A percentile compares a stretch with the other conserved stretches of the same genome.
These are phyloP conservation scores for Metopia argyrocephala DNA, from an alignment of 2,888 invertebrate species.

Conservation along the genomic window DNA sequence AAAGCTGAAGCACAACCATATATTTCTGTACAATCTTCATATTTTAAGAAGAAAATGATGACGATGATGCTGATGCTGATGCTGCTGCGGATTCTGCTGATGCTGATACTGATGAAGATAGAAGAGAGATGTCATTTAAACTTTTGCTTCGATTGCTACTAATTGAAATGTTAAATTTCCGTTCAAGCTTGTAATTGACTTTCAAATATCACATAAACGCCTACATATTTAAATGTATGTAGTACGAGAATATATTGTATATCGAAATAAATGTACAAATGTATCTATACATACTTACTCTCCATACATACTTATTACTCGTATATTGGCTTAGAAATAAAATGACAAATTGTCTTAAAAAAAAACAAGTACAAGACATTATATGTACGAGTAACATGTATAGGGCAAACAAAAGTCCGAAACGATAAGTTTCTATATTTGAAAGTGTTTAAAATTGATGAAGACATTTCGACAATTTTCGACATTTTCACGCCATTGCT, in stretches of 20 bases:
- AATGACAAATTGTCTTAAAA: conserved; percentile 61
- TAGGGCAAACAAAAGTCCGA: not conserved
- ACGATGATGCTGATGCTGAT: not conserved
- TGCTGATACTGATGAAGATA: conserved; percentile 28
- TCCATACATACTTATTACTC: not conserved
- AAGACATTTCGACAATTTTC: conserved; percentile 70
- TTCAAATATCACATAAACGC: conserved; percentile 66
- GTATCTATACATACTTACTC: not conserved
- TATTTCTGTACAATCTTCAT: too few species aligned
- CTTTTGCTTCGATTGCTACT: conserved; percentile 64
- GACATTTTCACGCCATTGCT: conserved; percentile 63
- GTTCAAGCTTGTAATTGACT: conserved; percentile 78
- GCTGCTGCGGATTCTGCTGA: not conserved
- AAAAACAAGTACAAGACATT: not conserved
- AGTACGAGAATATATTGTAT: too few species aligned
- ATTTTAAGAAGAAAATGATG: not conserved
- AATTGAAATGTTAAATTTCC: conserved; percentile 78
- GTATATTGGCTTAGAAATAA: not conserved
- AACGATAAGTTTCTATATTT: not conserved
- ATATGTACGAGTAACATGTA: not conserved
- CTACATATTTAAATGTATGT: conserved; percentile 62
- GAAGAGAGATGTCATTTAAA: conserved; percentile 56
- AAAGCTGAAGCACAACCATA: conserved; percentile 3
- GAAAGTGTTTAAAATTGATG: conserved; percentile 71
- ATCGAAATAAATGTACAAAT: too few species aligned